A percentile compares a stretch with the other conserved stretches of the same genome.
Conservation (phyloP, 1,140 invertebrate genomes). For the Globodera ellingtonae region DNA sequence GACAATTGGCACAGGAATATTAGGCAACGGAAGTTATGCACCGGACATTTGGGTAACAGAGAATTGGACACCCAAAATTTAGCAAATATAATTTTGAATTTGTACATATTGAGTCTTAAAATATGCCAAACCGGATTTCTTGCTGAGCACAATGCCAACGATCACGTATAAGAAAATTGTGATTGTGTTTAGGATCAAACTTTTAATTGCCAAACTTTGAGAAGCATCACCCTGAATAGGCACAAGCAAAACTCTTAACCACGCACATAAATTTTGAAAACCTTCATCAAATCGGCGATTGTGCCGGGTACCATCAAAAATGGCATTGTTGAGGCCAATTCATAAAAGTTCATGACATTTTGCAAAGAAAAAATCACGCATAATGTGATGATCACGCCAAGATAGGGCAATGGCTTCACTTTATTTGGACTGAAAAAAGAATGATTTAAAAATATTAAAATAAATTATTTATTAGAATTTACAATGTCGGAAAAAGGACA, state of each 20-base stretch:
- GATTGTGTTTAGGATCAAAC: neutral
- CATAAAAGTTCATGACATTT: neutral
- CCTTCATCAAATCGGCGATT: conserved; percentile 11
- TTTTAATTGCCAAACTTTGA: neutral
- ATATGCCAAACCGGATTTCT: neutral
- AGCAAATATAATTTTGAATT: no score
- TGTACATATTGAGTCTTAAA: no score
- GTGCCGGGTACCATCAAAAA: conserved; percentile 6
- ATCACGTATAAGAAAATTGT: conserved; percentile 14
- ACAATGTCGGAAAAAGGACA: conserved; percentile 16
- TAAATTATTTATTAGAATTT: neutral
- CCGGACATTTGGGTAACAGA: no score
- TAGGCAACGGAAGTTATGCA: no score
- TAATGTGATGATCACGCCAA: conserved; percentile 4
- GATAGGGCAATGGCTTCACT: neutral
- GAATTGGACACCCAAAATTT: no score
- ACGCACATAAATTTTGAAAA: neutral
- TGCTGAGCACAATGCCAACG: conserved; percentile 12
- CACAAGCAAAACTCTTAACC: no score
- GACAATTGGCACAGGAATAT: no score
- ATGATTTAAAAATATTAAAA: no score
- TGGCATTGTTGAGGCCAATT: neutral
- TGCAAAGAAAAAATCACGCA: neutral
- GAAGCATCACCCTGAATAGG: conserved; percentile 5
- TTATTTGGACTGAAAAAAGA: neutral